These are phyloP conservation scores for Melanostigma gelatinosum DNA, from an alignment of 2,113 vertebrate genomes.

Conservation along the genomic window DNA sequence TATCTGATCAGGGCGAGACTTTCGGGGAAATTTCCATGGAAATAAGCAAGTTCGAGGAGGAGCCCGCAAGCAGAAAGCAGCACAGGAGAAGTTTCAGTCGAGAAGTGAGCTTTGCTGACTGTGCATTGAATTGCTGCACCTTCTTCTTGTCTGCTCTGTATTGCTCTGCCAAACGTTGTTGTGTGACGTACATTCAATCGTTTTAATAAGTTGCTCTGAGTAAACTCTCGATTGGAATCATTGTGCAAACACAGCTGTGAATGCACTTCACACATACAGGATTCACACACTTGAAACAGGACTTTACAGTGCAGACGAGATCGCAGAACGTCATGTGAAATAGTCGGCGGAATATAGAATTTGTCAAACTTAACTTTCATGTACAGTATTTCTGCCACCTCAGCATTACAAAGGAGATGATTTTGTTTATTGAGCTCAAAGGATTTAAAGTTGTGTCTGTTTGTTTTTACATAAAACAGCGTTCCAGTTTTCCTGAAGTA, in stretches of 20 bases:
- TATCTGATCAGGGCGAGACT: constrained; percentile 49
- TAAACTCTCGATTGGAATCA: background rate
- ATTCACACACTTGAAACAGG: background rate
- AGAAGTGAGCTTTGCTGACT: constrained; percentile 53
- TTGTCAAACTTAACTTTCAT: background rate
- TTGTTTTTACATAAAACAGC: background rate
- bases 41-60: constrained; percentile 33
- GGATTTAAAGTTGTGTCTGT: background rate
- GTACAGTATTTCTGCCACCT: background rate
- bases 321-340: background rate
- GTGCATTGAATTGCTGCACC: constrained; percentile 3
- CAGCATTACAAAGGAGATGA: background rate
- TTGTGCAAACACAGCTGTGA: background rate
- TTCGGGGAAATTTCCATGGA: constrained; percentile 39
- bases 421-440: background rate
- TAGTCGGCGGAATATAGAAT: background rate
- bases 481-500: background rate
- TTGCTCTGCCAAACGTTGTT: fast-evolving
- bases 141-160: background rate
- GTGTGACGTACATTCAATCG: background rate
- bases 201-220: background rate
- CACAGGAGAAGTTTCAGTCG: constrained; percentile 13
- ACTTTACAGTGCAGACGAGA: background rate
- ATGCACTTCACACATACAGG: background rate
- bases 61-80: constrained; percentile 35